These are phyloP conservation scores for Mormoops blainvillei DNA, from an alignment of 2,113 vertebrate genomes.

Conservation along the genomic window DNA sequence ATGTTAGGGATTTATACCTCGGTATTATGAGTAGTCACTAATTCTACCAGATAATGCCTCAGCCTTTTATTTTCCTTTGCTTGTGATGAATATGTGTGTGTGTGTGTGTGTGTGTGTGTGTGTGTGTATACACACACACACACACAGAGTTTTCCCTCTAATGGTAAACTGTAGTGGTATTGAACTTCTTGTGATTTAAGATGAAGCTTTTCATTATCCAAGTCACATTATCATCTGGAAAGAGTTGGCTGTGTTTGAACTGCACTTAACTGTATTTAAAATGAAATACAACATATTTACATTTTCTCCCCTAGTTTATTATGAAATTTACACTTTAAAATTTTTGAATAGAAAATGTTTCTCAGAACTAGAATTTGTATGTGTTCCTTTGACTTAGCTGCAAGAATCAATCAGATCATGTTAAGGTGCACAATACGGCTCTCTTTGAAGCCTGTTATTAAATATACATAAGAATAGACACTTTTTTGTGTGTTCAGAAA, in stretches of 20 bases:
- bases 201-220: slow-evolving; percentile 60
- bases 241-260: slow-evolving; percentile 70
- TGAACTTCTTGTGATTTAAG: slow-evolving; percentile 54
- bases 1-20: not conserved
- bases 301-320: slow-evolving; percentile 68
- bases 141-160: slow-evolving; percentile 5
- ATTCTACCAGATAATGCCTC: not conserved
- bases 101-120: not conserved
- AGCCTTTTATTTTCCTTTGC: slow-evolving; percentile 8
- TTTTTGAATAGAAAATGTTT: slow-evolving; percentile 69
- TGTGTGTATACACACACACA: not conserved
- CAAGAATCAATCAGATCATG: slow-evolving; percentile 74
- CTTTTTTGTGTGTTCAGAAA: slow-evolving; percentile 68
- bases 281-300: slow-evolving; percentile 74
- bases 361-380: slow-evolving; percentile 65
- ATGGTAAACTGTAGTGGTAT: slow-evolving; percentile 12
- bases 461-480: slow-evolving; percentile 79
- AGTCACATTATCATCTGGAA: slow-evolving; percentile 62
- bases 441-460: slow-evolving; percentile 74
- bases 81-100: not conserved
- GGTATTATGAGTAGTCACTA: not conserved
- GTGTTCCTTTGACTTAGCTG: slow-evolving; percentile 71
- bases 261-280: slow-evolving; percentile 69
- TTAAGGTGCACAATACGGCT: slow-evolving; percentile 73
- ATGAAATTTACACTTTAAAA: slow-evolving; percentile 76